phyloP scores from a whole-genome alignment of 53 echinoderm and acorn worm genomes.

The Paracentrotus lividus region DNA sequence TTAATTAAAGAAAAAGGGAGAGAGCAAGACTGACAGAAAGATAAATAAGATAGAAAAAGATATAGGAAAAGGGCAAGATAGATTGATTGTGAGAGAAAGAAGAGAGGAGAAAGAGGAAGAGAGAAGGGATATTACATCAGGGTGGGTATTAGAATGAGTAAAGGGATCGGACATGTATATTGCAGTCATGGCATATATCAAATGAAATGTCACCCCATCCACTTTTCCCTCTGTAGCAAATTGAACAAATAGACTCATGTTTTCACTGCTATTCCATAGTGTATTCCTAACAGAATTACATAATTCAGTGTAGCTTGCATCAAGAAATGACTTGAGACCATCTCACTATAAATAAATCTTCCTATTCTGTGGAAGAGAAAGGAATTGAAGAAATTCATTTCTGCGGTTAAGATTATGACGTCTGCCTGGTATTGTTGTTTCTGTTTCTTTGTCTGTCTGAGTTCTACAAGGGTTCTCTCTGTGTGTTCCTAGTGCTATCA shows the following conservation, averaged over 20 bases:
- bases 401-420: not conserved
- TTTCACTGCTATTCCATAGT: conserved; percentile 29
- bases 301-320: conserved; percentile 12
- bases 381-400: not conserved
- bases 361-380: not conserved
- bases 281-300: conserved; percentile 62
- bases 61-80: not conserved
- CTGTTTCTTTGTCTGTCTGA: not conserved
- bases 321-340: conserved; percentile 31
- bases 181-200: conserved; percentile 50
- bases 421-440: not conserved
- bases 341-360: conserved; percentile 14
- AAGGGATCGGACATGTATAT: conserved; percentile 43
- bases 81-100: not conserved
- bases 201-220: conserved; percentile 45
- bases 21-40: not conserved
- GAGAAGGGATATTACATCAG: not conserved
- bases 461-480: not conserved
- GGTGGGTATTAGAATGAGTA: conserved; percentile 17
- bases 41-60: not conserved
- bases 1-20: not conserved
- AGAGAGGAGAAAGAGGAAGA: not conserved
- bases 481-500: not conserved
- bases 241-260: conserved; percentile 50
- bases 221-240: conserved; percentile 32